Percentiles rank a stretch among this genome's conserved stretches.
Conservation (phyloP, 2,113 vertebrate genomes). For the Melanostigma gelatinosum region DNA sequence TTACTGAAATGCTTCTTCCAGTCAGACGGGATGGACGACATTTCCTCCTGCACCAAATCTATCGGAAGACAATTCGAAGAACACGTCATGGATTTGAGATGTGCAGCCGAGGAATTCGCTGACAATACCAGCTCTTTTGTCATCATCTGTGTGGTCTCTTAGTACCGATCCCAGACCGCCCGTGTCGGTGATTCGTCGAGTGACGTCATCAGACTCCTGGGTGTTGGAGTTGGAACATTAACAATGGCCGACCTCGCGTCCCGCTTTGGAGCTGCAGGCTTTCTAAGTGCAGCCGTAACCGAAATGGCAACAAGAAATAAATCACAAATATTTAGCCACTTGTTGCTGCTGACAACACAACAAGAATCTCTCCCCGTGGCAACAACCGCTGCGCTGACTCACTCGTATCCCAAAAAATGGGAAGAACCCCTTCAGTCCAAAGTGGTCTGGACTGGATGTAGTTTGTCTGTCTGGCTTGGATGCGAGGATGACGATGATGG, state of each 20-base stretch:
- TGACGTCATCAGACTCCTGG: neutral
- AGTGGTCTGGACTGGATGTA: constrained; percentile 1
- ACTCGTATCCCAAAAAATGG: constrained; percentile 21
- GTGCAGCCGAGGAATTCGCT: neutral
- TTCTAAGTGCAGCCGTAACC: constrained; percentile 10
- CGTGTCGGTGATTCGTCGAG: neutral
- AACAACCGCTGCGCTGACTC: constrained; percentile 51
- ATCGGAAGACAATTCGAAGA: neutral
- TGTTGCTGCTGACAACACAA: constrained; percentile 69
- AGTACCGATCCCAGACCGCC: neutral
- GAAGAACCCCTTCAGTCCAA: constrained; percentile 24
- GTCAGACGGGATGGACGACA: neutral
- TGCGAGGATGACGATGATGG: constrained; percentile 8
- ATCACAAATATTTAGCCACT: constrained; percentile 52
- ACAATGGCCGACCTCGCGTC: neutral
- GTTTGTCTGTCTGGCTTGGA: constrained; percentile 27
- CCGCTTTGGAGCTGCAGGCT: neutral
- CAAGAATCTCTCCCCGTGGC: constrained; percentile 38
- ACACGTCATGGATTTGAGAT: neutral
- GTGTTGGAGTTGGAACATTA: neutral
- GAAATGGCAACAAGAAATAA: constrained; percentile 35
- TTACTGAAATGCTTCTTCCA: constrained; percentile 14
- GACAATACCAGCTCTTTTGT: neutral
- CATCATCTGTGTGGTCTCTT: neutral
- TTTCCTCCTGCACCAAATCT: neutral